Evolutionary conservation across 2,797 vertebrate genomes (phyloP), one percentile per base, ranked within the genome.

Genomic region (Eulemur mongoz): DNA sequence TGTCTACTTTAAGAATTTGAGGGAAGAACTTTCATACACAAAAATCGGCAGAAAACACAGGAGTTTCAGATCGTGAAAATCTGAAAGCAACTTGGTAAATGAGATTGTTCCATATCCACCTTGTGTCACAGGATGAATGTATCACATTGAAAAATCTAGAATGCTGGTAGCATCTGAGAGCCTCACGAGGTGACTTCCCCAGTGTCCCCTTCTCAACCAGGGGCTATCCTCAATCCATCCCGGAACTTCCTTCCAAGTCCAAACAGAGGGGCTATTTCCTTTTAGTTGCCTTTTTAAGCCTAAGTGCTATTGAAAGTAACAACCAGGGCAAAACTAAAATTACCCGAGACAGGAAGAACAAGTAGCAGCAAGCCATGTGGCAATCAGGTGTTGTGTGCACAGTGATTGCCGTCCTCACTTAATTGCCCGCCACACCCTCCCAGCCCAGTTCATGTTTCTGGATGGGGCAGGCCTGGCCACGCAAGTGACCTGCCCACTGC

Each of bases 281-380:
- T 92, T 94, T 50, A 9, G 57, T 80, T 80, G 87, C 89, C 40
- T 90, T 91, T 95, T 81, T 50, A 83, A 91, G 93, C 70, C 85
- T 73, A 59, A 70, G 32, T 54, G 87, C 78, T 93, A 72, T 27
- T 96, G 94, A 97, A 95, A 96, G 88, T 91, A 93, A 95, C 88
- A 84, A 93, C 48, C 80, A 23, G 79, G 73, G 25, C 93, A 86
- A 89, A 96, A 89, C 88, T 89, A 59, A 92, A 96, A 96, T 96
- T 63, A 93, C 85, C 75, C 69, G 18, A 69, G 95, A 85, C 93
- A 93, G 91, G 97, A 96, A 86, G 92, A 97, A 93, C 98, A 97
- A 94, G 94, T 72, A 86, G 3, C 7, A 52, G 50, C 80, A 96
- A 75, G 86, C 84, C 35, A 9, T 97, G 90, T 83, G 35, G 95